Base-by-base conservation (phyloP, 2,797 vertebrate genomes). In the Rhinoraja longicauda region DNA sequence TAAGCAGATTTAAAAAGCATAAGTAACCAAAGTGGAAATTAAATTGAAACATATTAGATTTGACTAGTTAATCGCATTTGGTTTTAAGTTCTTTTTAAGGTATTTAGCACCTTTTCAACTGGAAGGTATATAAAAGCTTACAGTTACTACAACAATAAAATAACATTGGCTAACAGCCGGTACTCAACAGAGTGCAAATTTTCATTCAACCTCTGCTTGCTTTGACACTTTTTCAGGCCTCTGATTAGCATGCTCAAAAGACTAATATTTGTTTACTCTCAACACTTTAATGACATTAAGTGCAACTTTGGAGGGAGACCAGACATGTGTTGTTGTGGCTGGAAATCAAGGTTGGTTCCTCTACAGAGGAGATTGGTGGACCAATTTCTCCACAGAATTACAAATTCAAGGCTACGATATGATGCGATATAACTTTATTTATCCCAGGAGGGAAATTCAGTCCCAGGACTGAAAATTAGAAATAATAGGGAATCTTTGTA, bases 1-100 rank as follows among this genome's bases (percentile, higher is more conserved):
- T 72, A 91, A 53, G 39, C 67, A 75, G 90, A 92, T 73, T 75
- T 92, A 53, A 92, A 91, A 91, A 92, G 39, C 90, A 92, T 92
- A 29, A 15, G 15, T 53, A 92, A 45, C 32, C 29, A 70, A 72
- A 92, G 70, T 92, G 70, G 36, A 92, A 92, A 45, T 72, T 70
- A 64, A 90, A 72, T 90, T 90, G 88, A 45, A 90, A 90, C 36
- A 72, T 21, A 88, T 67, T 90, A 90, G 70, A 75, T 92, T 75
- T 92, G 90, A 92, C 67, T 92, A 29, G 90, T 92, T 92, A 92
- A 92, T 92, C 26, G 39, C 39, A 92, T 39, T 75, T 92, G 45
- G 59, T 73, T 92, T 73, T 92, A 26, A 75, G 70, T 73, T 91
- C 45, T 39, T 92, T 91, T 91, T 13, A n/a, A 92, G 70, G 45